phyloP scores from a whole-genome alignment of 2,888 invertebrate genomes.

The Belgica antarctica region DNA sequence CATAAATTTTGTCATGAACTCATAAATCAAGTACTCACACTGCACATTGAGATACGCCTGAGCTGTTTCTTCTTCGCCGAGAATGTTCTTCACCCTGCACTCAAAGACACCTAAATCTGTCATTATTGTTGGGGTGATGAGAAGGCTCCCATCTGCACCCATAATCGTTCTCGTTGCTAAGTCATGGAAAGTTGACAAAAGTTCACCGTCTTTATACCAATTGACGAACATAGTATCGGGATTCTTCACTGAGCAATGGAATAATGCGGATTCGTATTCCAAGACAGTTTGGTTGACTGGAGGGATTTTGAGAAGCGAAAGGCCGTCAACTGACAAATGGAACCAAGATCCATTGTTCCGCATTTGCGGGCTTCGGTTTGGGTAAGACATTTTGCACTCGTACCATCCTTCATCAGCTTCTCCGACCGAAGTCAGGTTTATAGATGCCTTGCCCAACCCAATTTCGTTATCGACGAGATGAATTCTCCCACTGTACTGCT shows the following conservation, averaged over 20 bases:
- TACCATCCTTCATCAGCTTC: conserved; percentile 90
- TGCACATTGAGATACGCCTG: conserved; percentile 87
- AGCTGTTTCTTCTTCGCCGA: conserved; percentile 74
- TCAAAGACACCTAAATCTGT: conserved; percentile 84
- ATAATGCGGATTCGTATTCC: conserved; percentile 78
- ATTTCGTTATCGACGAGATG: conserved; percentile 60
- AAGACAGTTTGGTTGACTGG: conserved; percentile 84
- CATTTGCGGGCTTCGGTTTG: conserved; percentile 80
- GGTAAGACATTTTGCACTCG: conserved; percentile 83
- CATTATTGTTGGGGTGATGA: conserved; percentile 73
- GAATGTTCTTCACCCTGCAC: conserved; percentile 75
- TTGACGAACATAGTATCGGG: conserved; percentile 59
- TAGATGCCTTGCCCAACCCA: conserved; percentile 61
- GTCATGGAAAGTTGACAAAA: conserved; percentile 63
- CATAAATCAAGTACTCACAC: no score
- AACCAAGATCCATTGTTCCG: conserved; percentile 89
- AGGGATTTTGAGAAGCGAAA: conserved; percentile 80
- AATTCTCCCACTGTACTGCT: conserved; percentile 71
- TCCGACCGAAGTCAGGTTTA: conserved; percentile 82
- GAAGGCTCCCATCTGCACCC: conserved; percentile 74
- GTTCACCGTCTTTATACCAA: conserved; percentile 68
- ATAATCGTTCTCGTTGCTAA: conserved; percentile 62
- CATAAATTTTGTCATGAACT: no score
- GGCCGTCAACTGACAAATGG: conserved; percentile 85
- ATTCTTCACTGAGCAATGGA: conserved; percentile 79